These are phyloP conservation scores for Corythaeola cristata DNA, from an alignment of 2,113 vertebrate species.

Conservation along the genomic window DNA sequence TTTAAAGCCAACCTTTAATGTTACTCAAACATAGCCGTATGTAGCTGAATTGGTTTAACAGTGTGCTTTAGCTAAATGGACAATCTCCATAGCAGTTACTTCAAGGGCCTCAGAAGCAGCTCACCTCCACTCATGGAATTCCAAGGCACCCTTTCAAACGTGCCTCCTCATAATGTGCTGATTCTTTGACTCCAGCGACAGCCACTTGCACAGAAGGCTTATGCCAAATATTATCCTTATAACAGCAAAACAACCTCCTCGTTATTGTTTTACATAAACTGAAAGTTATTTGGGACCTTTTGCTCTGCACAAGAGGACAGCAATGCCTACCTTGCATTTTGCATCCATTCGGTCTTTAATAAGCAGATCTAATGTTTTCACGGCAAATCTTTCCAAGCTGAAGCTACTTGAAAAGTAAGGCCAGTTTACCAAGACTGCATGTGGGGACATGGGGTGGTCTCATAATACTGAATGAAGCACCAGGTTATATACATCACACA, in stretches of 20 bases:
- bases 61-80: not conserved
- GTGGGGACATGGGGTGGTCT: not conserved
- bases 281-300: not conserved
- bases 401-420: not conserved
- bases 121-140: not conserved
- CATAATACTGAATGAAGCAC: not conserved
- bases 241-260: not conserved
- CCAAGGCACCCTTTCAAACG: not conserved
- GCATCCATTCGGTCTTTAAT: not conserved
- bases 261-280: not conserved
- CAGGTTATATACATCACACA: not conserved
- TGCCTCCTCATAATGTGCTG: not conserved
- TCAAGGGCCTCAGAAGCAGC: not conserved
- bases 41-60: constrained; percentile 26
- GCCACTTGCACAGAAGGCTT: not conserved
- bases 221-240: not conserved
- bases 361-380: not conserved
- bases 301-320: not conserved
- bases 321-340: not conserved
- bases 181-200: not conserved
- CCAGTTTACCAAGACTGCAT: not conserved
- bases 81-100: not conserved
- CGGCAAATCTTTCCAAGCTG: not conserved
- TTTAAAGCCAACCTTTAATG: constrained; percentile 1
- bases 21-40: not conserved